Conservation (phyloP, 2,113 vertebrate species). For the Grus americana region DNA sequence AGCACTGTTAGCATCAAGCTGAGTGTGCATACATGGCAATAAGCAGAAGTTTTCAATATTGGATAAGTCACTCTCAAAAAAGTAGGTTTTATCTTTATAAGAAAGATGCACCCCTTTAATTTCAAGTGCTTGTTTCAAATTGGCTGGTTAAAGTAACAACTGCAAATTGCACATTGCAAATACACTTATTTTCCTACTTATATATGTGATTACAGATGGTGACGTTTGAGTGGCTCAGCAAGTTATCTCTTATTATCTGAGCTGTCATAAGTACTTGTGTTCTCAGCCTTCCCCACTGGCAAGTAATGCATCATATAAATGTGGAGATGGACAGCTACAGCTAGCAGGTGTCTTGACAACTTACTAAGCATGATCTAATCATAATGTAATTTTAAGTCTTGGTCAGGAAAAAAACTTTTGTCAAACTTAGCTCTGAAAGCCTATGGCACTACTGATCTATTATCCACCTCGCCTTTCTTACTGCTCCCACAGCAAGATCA, state of each 20-base stretch:
- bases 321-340: not conserved
- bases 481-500: not conserved
- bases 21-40: not conserved
- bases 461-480: not conserved
- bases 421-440: not conserved
- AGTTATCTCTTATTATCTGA: not conserved
- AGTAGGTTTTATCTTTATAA: not conserved
- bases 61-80: not conserved
- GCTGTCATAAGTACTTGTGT: not conserved
- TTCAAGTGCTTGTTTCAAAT: not conserved
- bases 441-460: not conserved
- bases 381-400: not conserved
- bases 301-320: not conserved
- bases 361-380: not conserved
- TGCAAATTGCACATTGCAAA: not conserved
- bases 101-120: not conserved
- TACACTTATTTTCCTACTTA: not conserved
- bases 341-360: not conserved
- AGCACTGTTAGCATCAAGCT: not conserved
- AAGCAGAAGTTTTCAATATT: not conserved
- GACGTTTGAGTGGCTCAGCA: not conserved
- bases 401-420: not conserved
- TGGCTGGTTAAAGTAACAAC: not conserved
- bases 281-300: not conserved
- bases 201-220: not conserved